Evolutionary conservation across 2,888 invertebrate genomes (phyloP).

Genomic region (Agonum fuliginosum): DNA sequence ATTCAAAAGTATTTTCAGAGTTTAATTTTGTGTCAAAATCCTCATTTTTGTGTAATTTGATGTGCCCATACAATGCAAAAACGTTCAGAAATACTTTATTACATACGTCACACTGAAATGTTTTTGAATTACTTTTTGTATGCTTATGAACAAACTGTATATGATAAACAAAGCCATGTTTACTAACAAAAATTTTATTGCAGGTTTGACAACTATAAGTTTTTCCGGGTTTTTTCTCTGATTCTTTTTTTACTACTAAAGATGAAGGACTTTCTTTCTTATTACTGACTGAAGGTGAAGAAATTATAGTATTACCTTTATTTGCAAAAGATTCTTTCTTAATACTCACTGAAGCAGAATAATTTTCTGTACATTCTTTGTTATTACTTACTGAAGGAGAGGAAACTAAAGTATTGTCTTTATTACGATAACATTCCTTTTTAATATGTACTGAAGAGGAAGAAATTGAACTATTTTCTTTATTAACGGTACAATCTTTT

Average conservation of each 20-base stretch:
- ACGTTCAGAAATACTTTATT: background rate
- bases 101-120: slow-evolving; percentile 28
- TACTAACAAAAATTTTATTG: background rate
- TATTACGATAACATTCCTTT: background rate
- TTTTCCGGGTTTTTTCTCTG: background rate
- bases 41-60: slow-evolving; percentile 16
- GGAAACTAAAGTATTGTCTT: background rate
- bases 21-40: background rate
- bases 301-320: background rate
- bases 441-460: background rate
- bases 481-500: background rate
- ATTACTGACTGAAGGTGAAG: background rate
- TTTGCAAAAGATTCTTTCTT: background rate
- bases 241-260: too few relatives aligned
- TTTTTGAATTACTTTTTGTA: background rate
- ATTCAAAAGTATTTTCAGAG: background rate
- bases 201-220: slow-evolving; percentile 18
- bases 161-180: background rate
- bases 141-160: background rate
- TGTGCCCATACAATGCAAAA: slow-evolving; percentile 1
- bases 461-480: background rate
- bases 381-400: background rate
- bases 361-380: background rate
- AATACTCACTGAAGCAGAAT: too few relatives aligned
- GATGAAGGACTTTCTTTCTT: background rate